Conservation (phyloP, 2,888 invertebrate genomes). For the Julus scandinavius region DNA sequence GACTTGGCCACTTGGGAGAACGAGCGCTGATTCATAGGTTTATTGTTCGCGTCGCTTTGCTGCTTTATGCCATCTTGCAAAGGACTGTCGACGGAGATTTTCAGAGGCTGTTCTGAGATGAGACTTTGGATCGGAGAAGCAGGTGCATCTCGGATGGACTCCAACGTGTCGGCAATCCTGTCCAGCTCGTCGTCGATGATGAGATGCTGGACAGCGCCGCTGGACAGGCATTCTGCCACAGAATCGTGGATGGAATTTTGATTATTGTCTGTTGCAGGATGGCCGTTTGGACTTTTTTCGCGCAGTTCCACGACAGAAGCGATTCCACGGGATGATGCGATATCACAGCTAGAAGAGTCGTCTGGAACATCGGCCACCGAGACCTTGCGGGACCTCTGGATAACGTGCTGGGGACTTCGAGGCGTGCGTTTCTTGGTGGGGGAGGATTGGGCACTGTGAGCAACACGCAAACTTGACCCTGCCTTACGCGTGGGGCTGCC, state of each 20-base stretch:
- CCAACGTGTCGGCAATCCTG: neutral
- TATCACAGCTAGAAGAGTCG: slow-evolving; percentile 7
- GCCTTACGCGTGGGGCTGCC: slow-evolving; percentile 43
- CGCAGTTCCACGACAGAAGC: neutral
- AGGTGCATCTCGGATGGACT: neutral
- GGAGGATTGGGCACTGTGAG: slow-evolving; percentile 36
- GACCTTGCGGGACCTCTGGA: slow-evolving; percentile 9
- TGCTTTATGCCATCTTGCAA: neutral
- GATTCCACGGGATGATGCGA: neutral
- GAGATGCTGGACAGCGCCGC: neutral
- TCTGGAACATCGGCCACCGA: neutral
- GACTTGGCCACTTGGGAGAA: slow-evolving; percentile 83
- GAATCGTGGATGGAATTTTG: slow-evolving; percentile 47
- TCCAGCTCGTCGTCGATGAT: slow-evolving; percentile 34
- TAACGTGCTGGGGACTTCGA: neutral
- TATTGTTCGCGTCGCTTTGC: neutral
- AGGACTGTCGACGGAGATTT: slow-evolving; percentile 83
- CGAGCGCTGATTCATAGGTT: slow-evolving; percentile 76
- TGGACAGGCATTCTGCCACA: neutral
- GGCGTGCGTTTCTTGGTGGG: neutral
- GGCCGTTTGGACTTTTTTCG: neutral
- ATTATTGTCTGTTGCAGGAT: slow-evolving; percentile 28
- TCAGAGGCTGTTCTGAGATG: slow-evolving; percentile 68
- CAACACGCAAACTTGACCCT: slow-evolving; percentile 48
- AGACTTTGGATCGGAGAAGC: neutral